Base-by-base conservation (phyloP, 2,113 vertebrate species). In the Bothrops jararaca region DNA sequence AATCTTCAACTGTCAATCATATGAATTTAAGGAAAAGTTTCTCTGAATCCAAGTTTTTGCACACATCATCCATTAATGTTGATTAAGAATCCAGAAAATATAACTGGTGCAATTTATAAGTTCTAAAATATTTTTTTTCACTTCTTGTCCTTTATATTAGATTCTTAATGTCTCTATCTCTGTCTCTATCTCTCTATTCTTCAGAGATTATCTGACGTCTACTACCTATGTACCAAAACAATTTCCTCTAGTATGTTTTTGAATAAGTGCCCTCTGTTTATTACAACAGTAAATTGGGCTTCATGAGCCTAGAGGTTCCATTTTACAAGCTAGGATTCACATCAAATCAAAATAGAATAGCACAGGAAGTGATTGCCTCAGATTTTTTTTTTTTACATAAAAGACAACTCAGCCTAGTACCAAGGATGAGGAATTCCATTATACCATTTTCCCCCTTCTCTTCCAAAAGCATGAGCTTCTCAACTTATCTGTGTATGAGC, bases 201-300 rank as follows among this genome's bases (percentile, higher is more conserved):
- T 88, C 58, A 6, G 48, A 48, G 86, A 88, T 69, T 69, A 88
- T 69, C 88, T 69, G 7, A 23, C 48, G 29, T 87, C 26, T 60
- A 91, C 34, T 88, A 92, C 1, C 58, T 92, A 50, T 74, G 22
- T 42, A 74, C 23, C 29, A 86, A 88, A 54, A 34, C 42, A 1
- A 54, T 88, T 54, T 52, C 86, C n/a, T 88, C 48, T 92, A 92
- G 48, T 48, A 69, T 69, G n/a, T 45, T 92, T 92, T 69, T 58
- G 69, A 54, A 92, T 69, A 74, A 42, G 86, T 74, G 48, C n/a
- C 26, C n/a, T 69, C 12, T 60, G 56, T 64, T 91, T 87, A 60
- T 29, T 87, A 48, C 85, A 52, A 53, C 45, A 23, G 26, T n/a
- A 20, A 91, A 91, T 15, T 64, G 18, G 52, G 5, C 56, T 91